These are phyloP conservation scores for Tragelaphus strepsiceros DNA, from an alignment of 2,113 vertebrate species.

Conservation along the genomic window DNA sequence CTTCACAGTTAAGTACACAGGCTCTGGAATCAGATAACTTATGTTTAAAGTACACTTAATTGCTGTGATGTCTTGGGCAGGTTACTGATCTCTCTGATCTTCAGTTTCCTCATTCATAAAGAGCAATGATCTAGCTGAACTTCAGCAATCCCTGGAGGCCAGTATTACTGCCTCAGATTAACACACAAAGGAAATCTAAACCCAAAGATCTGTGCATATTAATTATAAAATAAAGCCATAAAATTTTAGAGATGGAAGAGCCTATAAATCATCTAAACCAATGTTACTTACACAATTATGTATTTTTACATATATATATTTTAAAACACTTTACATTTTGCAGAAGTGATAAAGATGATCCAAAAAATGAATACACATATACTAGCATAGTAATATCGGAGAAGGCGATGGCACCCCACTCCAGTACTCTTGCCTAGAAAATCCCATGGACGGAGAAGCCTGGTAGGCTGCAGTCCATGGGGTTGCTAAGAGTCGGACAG, in stretches of 20 bases:
- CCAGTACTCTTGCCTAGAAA: too few species aligned
- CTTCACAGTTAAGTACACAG: not conserved
- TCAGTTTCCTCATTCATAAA: conserved; percentile 27
- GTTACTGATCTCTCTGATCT: conserved; percentile 13
- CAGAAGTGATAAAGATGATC: not conserved
- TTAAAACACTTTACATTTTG: conserved; percentile 8
- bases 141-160: not conserved
- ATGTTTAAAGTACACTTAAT: not conserved
- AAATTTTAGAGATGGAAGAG: not conserved
- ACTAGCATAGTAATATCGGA: not conserved
- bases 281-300: not conserved
- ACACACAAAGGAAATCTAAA: conserved; percentile 20
- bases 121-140: not conserved
- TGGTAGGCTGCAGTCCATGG: too few species aligned
- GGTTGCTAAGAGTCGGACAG: too few species aligned
- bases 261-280: not conserved
- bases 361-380: not conserved
- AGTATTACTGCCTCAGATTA: conserved; percentile 25
- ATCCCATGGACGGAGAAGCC: too few species aligned
- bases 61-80: not conserved
- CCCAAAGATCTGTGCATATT: not conserved
- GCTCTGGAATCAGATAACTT: conserved; percentile 1
- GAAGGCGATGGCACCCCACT: too few species aligned
- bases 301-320: not conserved
- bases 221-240: conserved; percentile 39